Conservation (phyloP, 1,140 invertebrate species). For the Apis dorsata region DNA sequence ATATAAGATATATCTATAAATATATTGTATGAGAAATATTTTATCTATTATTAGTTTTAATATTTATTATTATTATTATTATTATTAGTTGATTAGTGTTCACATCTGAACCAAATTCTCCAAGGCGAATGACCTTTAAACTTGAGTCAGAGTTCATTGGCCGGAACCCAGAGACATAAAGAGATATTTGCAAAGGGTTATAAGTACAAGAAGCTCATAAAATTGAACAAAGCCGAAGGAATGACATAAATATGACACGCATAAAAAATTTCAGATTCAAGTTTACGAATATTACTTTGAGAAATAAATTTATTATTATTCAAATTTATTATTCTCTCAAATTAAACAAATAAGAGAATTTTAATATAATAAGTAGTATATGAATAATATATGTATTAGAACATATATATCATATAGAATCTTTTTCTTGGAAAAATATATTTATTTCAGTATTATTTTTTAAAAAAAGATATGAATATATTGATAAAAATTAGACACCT, state of each 20-base stretch:
- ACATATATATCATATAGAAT: not conserved
- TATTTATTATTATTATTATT: not conserved
- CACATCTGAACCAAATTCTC: not conserved
- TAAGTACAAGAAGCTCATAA: not conserved
- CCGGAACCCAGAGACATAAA: not conserved
- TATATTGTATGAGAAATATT: not conserved
- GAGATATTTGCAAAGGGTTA: not conserved
- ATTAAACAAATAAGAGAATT: too few species aligned
- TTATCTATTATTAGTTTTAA: not conserved
- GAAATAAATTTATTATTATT: too few species aligned
- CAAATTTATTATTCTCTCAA: too few species aligned
- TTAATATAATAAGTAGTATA: too few species aligned
- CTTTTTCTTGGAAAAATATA: not conserved
- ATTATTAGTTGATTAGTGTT: too few species aligned
- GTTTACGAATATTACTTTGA: not conserved
- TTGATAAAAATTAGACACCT: not conserved
- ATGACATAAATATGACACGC: not conserved
- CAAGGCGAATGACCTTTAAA: slow-evolving; percentile 26
- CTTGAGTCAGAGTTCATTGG: slow-evolving; percentile 28
- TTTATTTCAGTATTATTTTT: not conserved
- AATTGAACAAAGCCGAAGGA: not conserved
- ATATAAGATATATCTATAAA: too few species aligned
- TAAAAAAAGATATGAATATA: not conserved
- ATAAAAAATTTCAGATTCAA: not conserved
- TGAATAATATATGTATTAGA: too few species aligned